Evolutionary conservation across 2,113 vertebrate species (phyloP).

Genomic region (Chelonoidis abingdonii): DNA sequence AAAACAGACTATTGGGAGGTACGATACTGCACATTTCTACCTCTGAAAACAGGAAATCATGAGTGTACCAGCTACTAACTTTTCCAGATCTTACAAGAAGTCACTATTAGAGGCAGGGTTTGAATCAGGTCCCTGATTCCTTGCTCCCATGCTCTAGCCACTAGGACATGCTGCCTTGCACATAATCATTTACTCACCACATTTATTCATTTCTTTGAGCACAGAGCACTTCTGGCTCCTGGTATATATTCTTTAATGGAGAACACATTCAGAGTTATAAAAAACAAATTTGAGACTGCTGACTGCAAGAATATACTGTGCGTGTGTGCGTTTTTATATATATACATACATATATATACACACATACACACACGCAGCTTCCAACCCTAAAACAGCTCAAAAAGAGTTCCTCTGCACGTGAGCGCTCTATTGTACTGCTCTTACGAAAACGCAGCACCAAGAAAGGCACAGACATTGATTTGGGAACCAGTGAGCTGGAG

Average conservation of each 20-base stretch:
- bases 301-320: not conserved
- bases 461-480: rapidly evolving
- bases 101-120: not conserved
- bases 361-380: not conserved
- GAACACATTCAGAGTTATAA: not conserved
- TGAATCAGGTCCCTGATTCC: not conserved
- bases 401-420: rapidly evolving
- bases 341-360: not conserved
- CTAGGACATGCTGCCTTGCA: not conserved
- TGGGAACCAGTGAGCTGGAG: not conserved
- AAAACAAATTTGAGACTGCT: not conserved
- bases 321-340: too few species aligned
- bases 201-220: not conserved
- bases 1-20: not conserved
- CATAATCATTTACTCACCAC: not conserved
- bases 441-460: not conserved
- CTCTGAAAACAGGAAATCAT: not conserved
- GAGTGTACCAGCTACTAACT: not conserved
- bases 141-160: not conserved
- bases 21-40: not conserved
- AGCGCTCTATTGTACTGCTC: rapidly evolving
- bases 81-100: constrained; percentile 36
- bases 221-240: not conserved
- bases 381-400: not conserved
- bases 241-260: not conserved